Evolutionary conservation across 1,140 invertebrate genomes (phyloP), one percentile per base, ranked within the genome.

Genomic region (Matsumurasca onukii): DNA sequence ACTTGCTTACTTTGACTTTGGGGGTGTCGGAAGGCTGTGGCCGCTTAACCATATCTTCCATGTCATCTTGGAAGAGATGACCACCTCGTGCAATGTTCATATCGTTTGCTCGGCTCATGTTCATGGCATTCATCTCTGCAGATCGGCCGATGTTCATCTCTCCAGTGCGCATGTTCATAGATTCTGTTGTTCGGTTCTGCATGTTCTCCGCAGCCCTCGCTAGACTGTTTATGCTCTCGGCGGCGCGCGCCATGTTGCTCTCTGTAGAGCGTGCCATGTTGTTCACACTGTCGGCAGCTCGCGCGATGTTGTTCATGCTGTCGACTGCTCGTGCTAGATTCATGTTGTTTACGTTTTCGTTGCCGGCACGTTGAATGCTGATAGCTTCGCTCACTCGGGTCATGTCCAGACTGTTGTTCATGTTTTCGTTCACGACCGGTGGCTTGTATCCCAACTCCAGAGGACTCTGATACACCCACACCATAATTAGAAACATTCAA

Each of bases 31-130:
- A 24, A 17, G 63, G 39, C 5, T 59, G 55, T 9, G 70, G 71
- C n/a, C 66, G 63, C 31, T 71, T 71, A 12, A 76, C 75, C 17
- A 76, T 63, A 24, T 76, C 75, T 17, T 76, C 75, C 31, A 76
- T 72, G 30, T 75, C 74, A 48, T 76, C 75, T 25, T 74, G 71
- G 51, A 74, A 74, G 24, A 74, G 30, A 27, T 66, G 24, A 25
- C 65, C 69, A 22, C 65, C 48, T 13, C 66, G 24, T 22, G 63
- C 27, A 1, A 39, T 39, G 17, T 39, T 39, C 49, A 52, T 52
- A 22, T 22, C 22, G 49, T 52, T 52, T 29, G 55, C 55, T 29
- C 55, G 55, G 30, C 15, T 9, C 55, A 59, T 59, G 55, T 59
- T 59, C 55, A 59, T 59, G 55, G 25, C 30, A 39, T 39, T 39